These are phyloP conservation scores for Ochropleura leucogaster DNA, from an alignment of 2,888 invertebrate species.

Conservation along the genomic window DNA sequence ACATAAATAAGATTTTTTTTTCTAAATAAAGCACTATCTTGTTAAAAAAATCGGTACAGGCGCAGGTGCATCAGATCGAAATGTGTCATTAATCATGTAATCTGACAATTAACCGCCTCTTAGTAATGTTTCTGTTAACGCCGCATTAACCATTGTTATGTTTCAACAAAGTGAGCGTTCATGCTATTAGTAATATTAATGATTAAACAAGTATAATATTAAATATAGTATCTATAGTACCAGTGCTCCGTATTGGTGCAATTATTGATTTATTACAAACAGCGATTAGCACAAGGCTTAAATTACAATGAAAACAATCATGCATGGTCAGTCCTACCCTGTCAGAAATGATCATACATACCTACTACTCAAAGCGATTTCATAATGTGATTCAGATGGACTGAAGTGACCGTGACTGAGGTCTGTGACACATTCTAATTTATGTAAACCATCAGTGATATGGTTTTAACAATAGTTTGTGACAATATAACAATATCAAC, in stretches of 20 bases:
- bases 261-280: neutral
- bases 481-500: neutral
- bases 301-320: conserved; percentile 7
- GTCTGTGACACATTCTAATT: conserved; percentile 11
- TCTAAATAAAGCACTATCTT: too few species aligned
- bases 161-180: conserved; percentile 23
- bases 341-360: neutral
- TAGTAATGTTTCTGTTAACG: conserved; percentile 48
- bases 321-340: neutral
- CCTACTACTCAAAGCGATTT: neutral
- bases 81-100: conserved; percentile 36
- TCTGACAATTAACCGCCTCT: conserved; percentile 50
- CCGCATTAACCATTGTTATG: conserved; percentile 46
- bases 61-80: conserved; percentile 14
- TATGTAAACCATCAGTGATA: conserved; percentile 30
- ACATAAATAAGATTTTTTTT: neutral
- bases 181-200: conserved; percentile 14
- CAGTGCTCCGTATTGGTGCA: neutral
- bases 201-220: neutral
- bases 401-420: neutral
- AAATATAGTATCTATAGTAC: neutral
- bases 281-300: neutral
- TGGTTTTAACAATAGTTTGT: conserved; percentile 2
- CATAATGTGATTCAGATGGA: conserved; percentile 13
- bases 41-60: neutral